A percentile compares a stretch with the other conserved stretches of the same genome.
Evolutionary conservation across 2,113 vertebrate genomes (phyloP).

Genomic region (Planiliza haematocheilus): DNA sequence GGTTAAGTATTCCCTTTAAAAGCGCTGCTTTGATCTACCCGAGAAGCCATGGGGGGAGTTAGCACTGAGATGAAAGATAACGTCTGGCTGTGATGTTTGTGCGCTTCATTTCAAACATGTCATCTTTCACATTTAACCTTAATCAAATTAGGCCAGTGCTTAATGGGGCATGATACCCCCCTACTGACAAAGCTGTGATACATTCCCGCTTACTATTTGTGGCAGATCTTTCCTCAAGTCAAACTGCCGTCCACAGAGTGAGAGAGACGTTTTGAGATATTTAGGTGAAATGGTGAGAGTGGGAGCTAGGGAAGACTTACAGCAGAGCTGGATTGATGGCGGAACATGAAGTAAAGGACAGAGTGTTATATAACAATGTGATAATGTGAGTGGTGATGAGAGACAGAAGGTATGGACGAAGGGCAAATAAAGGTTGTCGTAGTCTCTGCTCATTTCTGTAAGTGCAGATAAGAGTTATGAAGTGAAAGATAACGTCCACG

Average conservation of each 20-base stretch:
- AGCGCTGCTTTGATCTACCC: constrained; percentile 61
- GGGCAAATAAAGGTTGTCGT: neutral
- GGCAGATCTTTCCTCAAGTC: neutral
- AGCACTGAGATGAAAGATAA: constrained; percentile 64
- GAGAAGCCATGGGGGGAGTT: constrained; percentile 40
- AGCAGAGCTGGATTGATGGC: neutral
- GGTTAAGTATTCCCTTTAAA: constrained; percentile 71
- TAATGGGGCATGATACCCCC: constrained; percentile 47
- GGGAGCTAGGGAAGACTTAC: neutral
- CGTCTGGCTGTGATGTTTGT: constrained; percentile 58
- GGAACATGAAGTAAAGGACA: neutral
- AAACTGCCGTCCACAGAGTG: neutral
- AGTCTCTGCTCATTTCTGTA: constrained; percentile 32
- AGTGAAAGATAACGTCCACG: constrained; percentile 23
- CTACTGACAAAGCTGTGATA: constrained; percentile 28
- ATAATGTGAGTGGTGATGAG: neutral
- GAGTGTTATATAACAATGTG: too few relatives aligned
- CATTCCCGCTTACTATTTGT: neutral
- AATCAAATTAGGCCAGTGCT: constrained; percentile 54
- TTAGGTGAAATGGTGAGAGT: neutral
- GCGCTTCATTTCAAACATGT: constrained; percentile 55
- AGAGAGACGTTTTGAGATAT: neutral
- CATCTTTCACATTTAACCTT: constrained; percentile 57
- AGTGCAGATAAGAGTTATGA: constrained; percentile 30
- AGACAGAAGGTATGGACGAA: constrained; percentile 5